Evolutionary conservation across 2,888 invertebrate genomes (phyloP), one percentile per base, ranked within the genome.

Genomic region (Callyntrura sp.): DNA sequence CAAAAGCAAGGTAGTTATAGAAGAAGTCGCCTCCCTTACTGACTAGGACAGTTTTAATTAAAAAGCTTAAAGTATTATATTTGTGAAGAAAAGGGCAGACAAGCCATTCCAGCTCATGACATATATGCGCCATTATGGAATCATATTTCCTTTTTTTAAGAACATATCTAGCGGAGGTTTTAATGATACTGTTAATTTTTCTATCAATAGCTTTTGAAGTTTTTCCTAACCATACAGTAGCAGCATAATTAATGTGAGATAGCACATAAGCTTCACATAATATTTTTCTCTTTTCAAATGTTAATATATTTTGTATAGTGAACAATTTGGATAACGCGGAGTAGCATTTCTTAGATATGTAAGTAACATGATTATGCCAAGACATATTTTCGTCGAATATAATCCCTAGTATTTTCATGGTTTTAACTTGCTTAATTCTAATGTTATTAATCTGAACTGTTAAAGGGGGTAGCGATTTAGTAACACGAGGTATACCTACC

Each of bases 91-190:
- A 70, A n/a, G 55, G 9, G 5, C 43, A 35, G 11, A 70, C 55
- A n/a, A 68, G 20, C 23, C 48, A 68, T 11, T 51, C 84, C 1
- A 70, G 14, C 1, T 48, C 17, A 25, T 70, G 8, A 35, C 84
- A 70, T 3, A 84, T 55, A 6, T 84, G 25, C n/a, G 5, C 9
- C 0, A 11, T 17, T 51, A 84, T 28, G 0, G 70, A 70, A 35
- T 84, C 84, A 55, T 70, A 84, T 70, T 84, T 84, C 28, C 84
- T 25, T 70, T 70, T 68, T 12, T n/a, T 8, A 4, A 84, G 35
- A 1, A 84, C 25, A 70, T 28, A 84, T 0, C 85, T 12, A 17
- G 85, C 55, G 1, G 48, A 8, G 0, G 0, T 62, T 17, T 43
- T 17, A 8, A 85, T 85, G 5, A 85, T 57, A 12, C 25, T 62